A percentile compares a stretch with the other conserved stretches of the same genome.
Evolutionary conservation across 2,888 invertebrate genomes (phyloP).

Genomic region (Rhagium mordax): DNA sequence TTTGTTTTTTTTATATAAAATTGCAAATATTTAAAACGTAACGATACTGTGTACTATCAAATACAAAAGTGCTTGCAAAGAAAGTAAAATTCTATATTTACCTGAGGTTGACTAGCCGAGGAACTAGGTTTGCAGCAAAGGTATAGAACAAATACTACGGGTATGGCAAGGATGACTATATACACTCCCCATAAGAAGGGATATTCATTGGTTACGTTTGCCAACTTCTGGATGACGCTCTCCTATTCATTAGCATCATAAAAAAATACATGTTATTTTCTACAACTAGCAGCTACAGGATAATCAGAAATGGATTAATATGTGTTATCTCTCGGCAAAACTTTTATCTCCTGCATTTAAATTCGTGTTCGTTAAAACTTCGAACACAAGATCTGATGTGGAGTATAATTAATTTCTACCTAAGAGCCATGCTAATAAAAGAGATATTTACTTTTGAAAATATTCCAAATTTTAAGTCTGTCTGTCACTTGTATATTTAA

Average conservation of each 20-base stretch:
- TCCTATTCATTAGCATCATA: constrained; percentile 74
- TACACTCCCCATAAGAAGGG: constrained; percentile 94
- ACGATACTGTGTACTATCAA: too few species aligned
- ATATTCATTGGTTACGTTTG: constrained; percentile 85
- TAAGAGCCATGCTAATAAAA: too few species aligned
- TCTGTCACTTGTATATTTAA: too few species aligned
- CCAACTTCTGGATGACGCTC: constrained; percentile 82
- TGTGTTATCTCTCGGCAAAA: neutral
- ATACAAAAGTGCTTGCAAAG: too few species aligned
- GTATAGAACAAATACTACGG: constrained; percentile 86
- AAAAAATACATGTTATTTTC: constrained; percentile 56
- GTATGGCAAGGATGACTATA: constrained; percentile 83
- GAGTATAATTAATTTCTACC: too few species aligned
- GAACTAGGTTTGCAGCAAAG: constrained; percentile 80
- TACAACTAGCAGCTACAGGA: neutral
- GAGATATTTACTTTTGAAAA: too few species aligned
- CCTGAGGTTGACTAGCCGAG: constrained; percentile 59
- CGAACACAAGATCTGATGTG: too few species aligned
- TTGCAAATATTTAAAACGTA: neutral
- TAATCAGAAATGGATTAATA: neutral
- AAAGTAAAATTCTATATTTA: constrained; percentile 41
- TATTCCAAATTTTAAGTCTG: too few species aligned
- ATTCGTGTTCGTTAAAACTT: too few species aligned
- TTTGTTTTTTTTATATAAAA: neutral
- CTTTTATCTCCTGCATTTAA: neutral